Conservation (phyloP, 2,888 invertebrate species). For the Hydroisotoma schaefferi region DNA sequence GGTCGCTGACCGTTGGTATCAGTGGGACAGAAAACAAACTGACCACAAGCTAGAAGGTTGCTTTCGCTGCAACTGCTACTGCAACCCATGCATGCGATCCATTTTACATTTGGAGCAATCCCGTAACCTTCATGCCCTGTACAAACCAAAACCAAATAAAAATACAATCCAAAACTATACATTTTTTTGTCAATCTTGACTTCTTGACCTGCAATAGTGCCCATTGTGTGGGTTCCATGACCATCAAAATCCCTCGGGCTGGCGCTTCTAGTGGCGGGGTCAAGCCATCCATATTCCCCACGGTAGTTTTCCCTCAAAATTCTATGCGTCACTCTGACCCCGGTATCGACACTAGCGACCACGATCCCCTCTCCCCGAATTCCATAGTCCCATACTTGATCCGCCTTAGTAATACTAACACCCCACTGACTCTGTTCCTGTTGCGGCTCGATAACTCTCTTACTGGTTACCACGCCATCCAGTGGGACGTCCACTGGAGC, state of each 20-base stretch:
- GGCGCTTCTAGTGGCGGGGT: not conserved
- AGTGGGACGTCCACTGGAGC: constrained; percentile 14
- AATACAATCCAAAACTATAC: not conserved
- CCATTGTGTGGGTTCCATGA: constrained; percentile 12
- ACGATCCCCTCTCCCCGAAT: constrained; percentile 8
- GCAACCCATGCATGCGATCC: constrained; percentile 20
- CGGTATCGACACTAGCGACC: constrained; percentile 5
- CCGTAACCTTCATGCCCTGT: constrained; percentile 10
- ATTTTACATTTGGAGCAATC: constrained; percentile 20
- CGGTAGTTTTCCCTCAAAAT: constrained; percentile 4
- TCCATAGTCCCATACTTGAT: constrained; percentile 3
- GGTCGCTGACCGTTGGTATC: not conserved
- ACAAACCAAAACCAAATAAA: no score
- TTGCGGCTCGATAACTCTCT: not conserved
- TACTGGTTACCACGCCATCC: not conserved
- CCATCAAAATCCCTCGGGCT: not conserved
- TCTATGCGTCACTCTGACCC: constrained; percentile 8
- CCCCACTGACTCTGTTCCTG: not conserved
- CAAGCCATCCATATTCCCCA: constrained; percentile 12
- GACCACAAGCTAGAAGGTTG: constrained; percentile 15
- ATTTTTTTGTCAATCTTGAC: no score
- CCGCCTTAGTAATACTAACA: not conserved
- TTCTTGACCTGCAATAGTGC: constrained; percentile 21
- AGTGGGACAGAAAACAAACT: constrained; percentile 17
- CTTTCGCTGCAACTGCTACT: constrained; percentile 1